phyloP scores from a whole-genome alignment of 2,888 invertebrate species.

The Acrobasis suavella region DNA sequence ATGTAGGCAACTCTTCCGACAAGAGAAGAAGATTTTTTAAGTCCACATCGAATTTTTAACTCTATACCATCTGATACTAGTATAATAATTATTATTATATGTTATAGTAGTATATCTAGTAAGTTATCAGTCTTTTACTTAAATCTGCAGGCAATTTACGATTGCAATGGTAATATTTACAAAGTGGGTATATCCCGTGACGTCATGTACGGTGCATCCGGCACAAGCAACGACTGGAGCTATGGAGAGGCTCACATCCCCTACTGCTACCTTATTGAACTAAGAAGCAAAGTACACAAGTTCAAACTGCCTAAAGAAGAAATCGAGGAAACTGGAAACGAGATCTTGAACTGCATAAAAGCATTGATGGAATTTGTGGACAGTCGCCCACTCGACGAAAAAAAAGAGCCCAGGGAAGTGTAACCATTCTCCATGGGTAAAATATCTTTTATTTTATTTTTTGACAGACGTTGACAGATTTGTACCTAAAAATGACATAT shows the following conservation, averaged over 20 bases:
- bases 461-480: conserved; percentile 5
- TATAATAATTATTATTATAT: too few species aligned
- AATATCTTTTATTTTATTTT: not conserved
- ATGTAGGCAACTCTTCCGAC: too few species aligned
- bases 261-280: conserved; percentile 68
- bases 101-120: too few species aligned
- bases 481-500: not conserved
- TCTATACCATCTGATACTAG: too few species aligned
- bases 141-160: conserved; percentile 59
- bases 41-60: too few species aligned
- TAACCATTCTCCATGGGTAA: conserved; percentile 8
- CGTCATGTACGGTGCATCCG: conserved; percentile 69
- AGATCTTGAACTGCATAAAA: conserved; percentile 57
- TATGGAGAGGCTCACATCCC: conserved; percentile 65
- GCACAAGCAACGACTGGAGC: conserved; percentile 70
- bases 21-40: too few species aligned
- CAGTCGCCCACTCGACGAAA: conserved; percentile 31
- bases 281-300: conserved; percentile 64
- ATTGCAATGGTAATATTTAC: conserved; percentile 63
- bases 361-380: conserved; percentile 71
- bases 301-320: conserved; percentile 64
- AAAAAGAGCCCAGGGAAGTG: not conserved
- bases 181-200: conserved; percentile 72
- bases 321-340: conserved; percentile 63
- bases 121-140: not conserved